A percentile compares a stretch with the other conserved stretches of the same genome.
Evolutionary conservation across 2,113 vertebrate species (phyloP).

Genomic region (Aspidoscelis tigris): DNA sequence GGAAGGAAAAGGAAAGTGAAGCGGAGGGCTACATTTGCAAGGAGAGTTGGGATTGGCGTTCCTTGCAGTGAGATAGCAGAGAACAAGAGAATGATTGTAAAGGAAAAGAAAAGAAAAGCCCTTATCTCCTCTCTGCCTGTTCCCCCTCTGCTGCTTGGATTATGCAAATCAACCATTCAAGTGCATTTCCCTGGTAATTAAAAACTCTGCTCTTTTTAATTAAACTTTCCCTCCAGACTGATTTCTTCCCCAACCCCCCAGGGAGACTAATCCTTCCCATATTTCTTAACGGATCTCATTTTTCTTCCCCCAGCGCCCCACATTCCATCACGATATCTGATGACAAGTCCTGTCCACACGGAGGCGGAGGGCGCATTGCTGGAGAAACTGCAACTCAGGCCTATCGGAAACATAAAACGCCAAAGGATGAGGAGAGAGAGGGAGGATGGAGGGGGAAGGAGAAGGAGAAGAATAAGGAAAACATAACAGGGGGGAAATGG

Average conservation of each 20-base stretch:
- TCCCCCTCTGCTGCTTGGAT: conserved; percentile 53
- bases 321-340: background rate
- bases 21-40: background rate
- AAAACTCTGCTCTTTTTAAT: conserved; percentile 75
- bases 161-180: conserved; percentile 76
- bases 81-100: conserved; percentile 54
- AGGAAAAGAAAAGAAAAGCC: conserved; percentile 15
- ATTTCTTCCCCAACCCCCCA: background rate
- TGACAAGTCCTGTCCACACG: conserved; percentile 3
- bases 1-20: conserved; percentile 19
- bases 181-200: conserved; percentile 73
- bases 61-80: conserved; percentile 52
- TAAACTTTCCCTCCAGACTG: conserved; percentile 70
- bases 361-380: background rate
- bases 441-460: background rate
- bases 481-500: background rate
- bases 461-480: conserved; percentile 1
- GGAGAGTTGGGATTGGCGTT: conserved; percentile 37
- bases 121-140: conserved; percentile 68
- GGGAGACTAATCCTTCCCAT: conserved; percentile 57
- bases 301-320: background rate
- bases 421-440: background rate
- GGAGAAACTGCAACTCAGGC: too few relatives aligned
- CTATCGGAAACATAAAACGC: background rate
- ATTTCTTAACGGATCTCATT: background rate